Evolutionary conservation across 2,888 invertebrate species (phyloP), one percentile per base, ranked within the genome.

Genomic region (Glaucopsyche alexis): DNA sequence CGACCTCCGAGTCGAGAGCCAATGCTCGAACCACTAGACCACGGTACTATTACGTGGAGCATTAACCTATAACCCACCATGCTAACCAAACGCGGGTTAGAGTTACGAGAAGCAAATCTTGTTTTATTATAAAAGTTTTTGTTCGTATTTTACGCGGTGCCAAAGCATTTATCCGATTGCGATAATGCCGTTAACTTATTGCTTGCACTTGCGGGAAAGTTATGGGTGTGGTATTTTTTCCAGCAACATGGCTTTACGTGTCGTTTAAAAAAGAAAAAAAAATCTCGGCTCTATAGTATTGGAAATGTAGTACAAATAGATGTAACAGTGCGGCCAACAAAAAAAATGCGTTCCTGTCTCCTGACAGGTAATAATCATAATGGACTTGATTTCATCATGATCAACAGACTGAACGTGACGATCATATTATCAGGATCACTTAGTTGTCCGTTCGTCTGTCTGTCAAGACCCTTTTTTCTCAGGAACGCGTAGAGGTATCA

Each of bases 71-170:
- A 42, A 7, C 0, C 42, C 42, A 7, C 42, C 42, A 42, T 8
- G 42, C 42, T 42, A 55, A 19, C 52, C n/a, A 6, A 8, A 9
- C n/a, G 16, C 52, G 52, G 19, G 11, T 19, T 19, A 19, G 19
- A 55, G 55, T 60, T 42, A 42, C 42, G 7, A 42, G 60, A 60
- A 60, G 29, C 29, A 60, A 60, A 60, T 60, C 60, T 60, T 60
- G 60, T 60, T 60, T 14, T 60, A 60, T 38, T 60, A 60, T 60
- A 38, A 60, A 60, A 60, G 29, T 60, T 60, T 60, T 60, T 60
- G 60, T 60, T 60, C 29, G 29, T 38, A 38, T 60, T 60, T 60
- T 13, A 29, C 60, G 60, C 60, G 60, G 60, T 60, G 29, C 14
- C 60, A 38, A 60, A 60, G 60, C 60, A 7, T 60, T 60, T 38